Evolutionary conservation across 1,140 invertebrate genomes (phyloP), one percentile per base, ranked within the genome.

Genomic region (Ceratitis capitata): DNA sequence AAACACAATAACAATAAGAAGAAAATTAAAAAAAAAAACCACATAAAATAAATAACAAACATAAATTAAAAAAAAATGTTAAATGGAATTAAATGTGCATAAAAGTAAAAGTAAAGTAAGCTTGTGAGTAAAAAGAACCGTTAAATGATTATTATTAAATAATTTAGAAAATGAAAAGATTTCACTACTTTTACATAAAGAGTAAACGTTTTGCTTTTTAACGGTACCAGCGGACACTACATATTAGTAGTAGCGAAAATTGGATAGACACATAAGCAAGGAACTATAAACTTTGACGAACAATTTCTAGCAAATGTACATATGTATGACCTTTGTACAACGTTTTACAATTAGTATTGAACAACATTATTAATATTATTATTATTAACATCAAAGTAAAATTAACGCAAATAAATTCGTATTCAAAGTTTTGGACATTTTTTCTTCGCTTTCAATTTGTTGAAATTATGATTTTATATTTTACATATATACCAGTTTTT

Each of bases 401-500:
- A n/a, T n/a, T n/a, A n/a, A n/a, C n/a, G n/a, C n/a, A n/a, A 64
- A 56, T 61, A 84, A 61, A 56, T 29, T 91, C 90, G 90, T 91
- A 91, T 91, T 91, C 90, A 91, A 91, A 91, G 90, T 91, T 91
- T 90, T 91, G 90, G 90, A 91, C 89, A 91, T 89, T 91, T 91
- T 87, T 90, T 88, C 29, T 58, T 84, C 45, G n/a, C n/a, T n/a
- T n/a, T 86, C 84, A 19, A 10, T 82, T 64, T 35, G 49, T 47
- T 64, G 85, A 56, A 56, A 51, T 14, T 86, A 82, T 78, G 86
- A 64, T 85, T 45, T 69, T 49, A 64, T 83, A 42, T 39, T 78
- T 3, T 29, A 64, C 14, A 29, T 64, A 64, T 45, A 78, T 45
- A 45, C 69, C 69, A 45, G 26, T 19, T 45, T 14, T n/a, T n/a